phyloP scores from a whole-genome alignment of 2,797 vertebrate genomes.

The Gymnothorax reevesii region DNA sequence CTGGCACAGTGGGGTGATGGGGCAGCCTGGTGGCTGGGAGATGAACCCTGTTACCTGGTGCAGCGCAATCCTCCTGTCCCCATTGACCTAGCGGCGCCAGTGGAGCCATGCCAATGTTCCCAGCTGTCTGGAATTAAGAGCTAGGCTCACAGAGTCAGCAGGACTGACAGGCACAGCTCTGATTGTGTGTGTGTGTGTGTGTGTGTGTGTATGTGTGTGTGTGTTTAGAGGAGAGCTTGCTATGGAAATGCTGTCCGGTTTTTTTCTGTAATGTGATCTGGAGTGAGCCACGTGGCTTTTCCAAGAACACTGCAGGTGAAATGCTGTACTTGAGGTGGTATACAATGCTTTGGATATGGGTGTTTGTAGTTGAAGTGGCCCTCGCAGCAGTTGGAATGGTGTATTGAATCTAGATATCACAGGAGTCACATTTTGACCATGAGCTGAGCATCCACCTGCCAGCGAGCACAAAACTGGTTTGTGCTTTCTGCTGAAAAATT shows the following conservation, averaged over 20 bases:
- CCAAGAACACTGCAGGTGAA: no score
- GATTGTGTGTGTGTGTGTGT: background rate
- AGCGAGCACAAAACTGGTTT: no score
- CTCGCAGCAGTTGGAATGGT: no score
- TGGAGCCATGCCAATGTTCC: conserved; percentile 30
- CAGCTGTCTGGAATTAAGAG: conserved; percentile 18
- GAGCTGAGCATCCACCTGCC: no score
- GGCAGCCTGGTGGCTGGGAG: background rate
- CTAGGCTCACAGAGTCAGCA: background rate
- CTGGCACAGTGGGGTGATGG: conserved; percentile 13
- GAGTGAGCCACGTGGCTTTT: background rate
- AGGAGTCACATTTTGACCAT: no score
- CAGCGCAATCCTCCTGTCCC: conserved; percentile 10
- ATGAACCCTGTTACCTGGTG: conserved; percentile 28
- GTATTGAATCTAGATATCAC: no score
- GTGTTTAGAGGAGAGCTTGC: background rate
- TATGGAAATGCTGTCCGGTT: background rate
- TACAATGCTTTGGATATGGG: no score
- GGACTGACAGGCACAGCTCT: background rate
- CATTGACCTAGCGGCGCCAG: conserved; percentile 10
- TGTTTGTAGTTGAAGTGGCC: no score
- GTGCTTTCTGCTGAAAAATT: no score
- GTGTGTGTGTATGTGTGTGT: conserved; percentile 1
- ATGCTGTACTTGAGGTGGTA: no score
- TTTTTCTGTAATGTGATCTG: background rate